Evolutionary conservation across 2,113 vertebrate genomes (phyloP).

Genomic region (Catharus minimus): DNA sequence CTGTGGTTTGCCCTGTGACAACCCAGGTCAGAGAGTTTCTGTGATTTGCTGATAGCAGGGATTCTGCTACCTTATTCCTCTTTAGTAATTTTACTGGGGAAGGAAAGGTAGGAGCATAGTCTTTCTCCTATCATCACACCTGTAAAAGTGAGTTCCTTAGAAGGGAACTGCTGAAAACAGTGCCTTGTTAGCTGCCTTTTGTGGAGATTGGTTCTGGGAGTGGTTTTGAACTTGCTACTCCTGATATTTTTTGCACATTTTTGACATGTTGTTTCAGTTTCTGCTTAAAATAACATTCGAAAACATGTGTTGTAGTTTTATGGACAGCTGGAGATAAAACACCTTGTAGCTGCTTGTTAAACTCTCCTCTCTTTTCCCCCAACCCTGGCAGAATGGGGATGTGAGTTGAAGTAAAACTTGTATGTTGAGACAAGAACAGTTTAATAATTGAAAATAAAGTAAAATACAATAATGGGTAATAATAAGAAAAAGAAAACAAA

Average conservation of each 20-base stretch:
- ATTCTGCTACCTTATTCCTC: background rate
- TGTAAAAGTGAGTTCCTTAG: background rate
- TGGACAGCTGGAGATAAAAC: background rate
- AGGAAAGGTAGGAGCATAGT: background rate
- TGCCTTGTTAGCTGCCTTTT: background rate
- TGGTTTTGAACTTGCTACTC: background rate
- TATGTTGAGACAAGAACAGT: background rate
- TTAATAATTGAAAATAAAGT: background rate
- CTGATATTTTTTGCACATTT: background rate
- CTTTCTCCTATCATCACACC: background rate
- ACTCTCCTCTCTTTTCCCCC: background rate
- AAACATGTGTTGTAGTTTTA: background rate
- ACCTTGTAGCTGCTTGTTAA: accelerated
- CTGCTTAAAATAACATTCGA: background rate
- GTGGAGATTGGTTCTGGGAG: background rate
- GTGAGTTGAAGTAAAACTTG: background rate
- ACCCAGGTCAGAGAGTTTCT: background rate
- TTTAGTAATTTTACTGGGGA: background rate
- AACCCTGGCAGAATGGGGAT: background rate
- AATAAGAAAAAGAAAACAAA: background rate
- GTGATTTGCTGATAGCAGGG: background rate
- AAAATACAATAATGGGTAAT: background rate
- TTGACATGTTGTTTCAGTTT: background rate
- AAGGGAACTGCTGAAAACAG: background rate
- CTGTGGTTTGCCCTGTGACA: background rate